Base-by-base conservation (phyloP, 2,888 invertebrate genomes). In the Adelognathus sp. region DNA sequence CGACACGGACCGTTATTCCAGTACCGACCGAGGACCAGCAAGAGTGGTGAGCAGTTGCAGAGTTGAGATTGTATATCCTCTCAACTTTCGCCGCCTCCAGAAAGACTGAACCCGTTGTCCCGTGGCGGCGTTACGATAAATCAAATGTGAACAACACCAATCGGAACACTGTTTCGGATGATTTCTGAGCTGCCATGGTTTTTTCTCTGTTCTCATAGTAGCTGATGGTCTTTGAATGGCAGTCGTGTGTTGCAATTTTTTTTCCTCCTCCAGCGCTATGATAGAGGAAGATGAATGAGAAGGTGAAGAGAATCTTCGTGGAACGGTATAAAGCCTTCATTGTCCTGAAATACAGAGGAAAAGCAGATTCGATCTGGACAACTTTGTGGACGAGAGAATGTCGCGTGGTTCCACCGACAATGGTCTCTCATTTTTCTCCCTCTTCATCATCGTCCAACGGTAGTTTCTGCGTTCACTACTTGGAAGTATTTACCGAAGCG, bases 1-100 rank as follows among this genome's bases (percentile, higher is more conserved):
- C 71, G 54, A 75, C 71, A 39, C 16, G 39, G 24, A 11, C 54
- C 66, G 66, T 67, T 79, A 79, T 75, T 71, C 54, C 16, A 31
- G 24, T 36, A 46, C 67, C 69, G 27, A 61, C 44, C 66, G 54
- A 41, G 66, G 24, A 54, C 64, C 50, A 73, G 11, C 1, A 9
- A 21, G 18, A 46, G 18, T 3, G 11, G 46, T 9, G 16, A 7
- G 50, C 36, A 16, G 63, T 64, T 56, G 31, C 39, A n/a, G 21
- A 70, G 58, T 74, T 69, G 58, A n/a, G 27, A 78, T 67, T 60
- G 69, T 61, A 9, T 56, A 29, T 21, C 69, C 63, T 46, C 39
- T 66, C 52, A 39, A 36, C 44, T 56, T 70, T 39, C 16, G 16
- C 16, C 16, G 16, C 50, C 41, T 41, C 16, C 27, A 44, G 18